Conservation (phyloP, 1,140 invertebrate species). For the Euwallacea similis region DNA sequence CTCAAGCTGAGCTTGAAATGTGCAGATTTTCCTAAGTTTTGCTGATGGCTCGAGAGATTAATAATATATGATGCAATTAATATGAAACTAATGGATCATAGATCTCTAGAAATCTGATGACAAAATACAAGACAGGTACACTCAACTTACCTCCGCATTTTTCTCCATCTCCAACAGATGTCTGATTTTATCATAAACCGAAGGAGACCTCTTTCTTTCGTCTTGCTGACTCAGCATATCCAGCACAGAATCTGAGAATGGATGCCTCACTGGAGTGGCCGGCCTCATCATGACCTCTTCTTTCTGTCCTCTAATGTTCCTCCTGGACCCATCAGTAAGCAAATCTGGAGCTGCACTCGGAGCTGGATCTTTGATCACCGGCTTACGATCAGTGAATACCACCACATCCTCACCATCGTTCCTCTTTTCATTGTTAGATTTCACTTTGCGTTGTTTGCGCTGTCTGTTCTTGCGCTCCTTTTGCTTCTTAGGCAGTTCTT, state of each 20-base stretch:
- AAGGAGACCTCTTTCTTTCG: constrained; percentile 53
- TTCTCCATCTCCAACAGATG: constrained; percentile 60
- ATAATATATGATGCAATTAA: too few species aligned
- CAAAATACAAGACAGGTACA: too few species aligned
- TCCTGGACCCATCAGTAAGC: constrained; percentile 24
- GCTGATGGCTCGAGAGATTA: too few species aligned
- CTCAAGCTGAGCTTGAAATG: too few species aligned
- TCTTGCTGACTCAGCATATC: constrained; percentile 53
- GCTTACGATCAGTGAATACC: constrained; percentile 41
- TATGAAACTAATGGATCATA: too few species aligned
- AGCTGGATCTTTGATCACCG: constrained; percentile 37
- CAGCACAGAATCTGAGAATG: constrained; percentile 56
- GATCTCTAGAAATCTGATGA: too few species aligned
- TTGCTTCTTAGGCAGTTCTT: constrained; percentile 57
- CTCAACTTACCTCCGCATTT: constrained; percentile 55
- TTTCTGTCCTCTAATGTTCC: constrained; percentile 58
- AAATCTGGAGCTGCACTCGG: constrained; percentile 29
- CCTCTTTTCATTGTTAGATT: constrained; percentile 30
- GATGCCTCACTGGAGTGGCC: constrained; percentile 55
- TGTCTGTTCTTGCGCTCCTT: constrained; percentile 29
- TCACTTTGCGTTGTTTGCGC: constrained; percentile 36
- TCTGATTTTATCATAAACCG: constrained; percentile 61
- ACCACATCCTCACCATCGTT: constrained; percentile 10
- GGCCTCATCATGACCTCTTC: constrained; percentile 64
- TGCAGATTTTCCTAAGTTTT: too few species aligned